Base-by-base conservation (phyloP, 2,113 vertebrate species). In the Caranx melampygus region DNA sequence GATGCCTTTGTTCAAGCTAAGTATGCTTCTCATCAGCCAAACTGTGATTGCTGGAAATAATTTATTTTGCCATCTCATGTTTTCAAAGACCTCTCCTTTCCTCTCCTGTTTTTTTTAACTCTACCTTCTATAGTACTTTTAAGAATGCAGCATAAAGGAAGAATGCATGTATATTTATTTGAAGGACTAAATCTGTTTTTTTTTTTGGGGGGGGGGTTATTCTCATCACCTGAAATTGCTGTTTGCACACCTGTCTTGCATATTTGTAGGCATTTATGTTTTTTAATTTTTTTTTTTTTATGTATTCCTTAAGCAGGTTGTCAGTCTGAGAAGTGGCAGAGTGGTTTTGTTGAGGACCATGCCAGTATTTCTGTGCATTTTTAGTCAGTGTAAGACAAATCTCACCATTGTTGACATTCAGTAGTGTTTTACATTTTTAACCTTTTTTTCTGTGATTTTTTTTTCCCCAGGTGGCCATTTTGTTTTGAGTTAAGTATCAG, bases 81-180 rank as follows among this genome's bases (percentile, higher is more conserved):
- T 72, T 69, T 89, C 69, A 51, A 58, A 69, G 21, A 79, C 57
- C 26, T 26, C 26, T 26, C 26, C 26, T 45, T 11, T 71, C 37
- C 8, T 37, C 64, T 52, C 34, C 20, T 18, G 44, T 33, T 72
- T 75, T 83, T 70, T 74, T 52, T 35, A 81, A 74, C 85, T 69
- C n/a, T 1, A 51, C 76, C 67, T 72, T 72, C 61, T 84, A 42
- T 59, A 54, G 26, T 76, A 49, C 35, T 86, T 87, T 81, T 78
- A 85, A 62, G 52, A 72, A 69, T 72, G 71, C 42, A 78, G 44
- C 73, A 61, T 55, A 71, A 73, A 84, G 78, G 67, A 83, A 31
- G 58, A 79, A 79, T 81, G 82, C 84, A 86, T 88, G 83, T 84
- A 21, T 90, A 91, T 91, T 93, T 91, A 92, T 90, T 93, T 90